Conservation (phyloP, 2,113 vertebrate species). For the Dolichotis patagonum region DNA sequence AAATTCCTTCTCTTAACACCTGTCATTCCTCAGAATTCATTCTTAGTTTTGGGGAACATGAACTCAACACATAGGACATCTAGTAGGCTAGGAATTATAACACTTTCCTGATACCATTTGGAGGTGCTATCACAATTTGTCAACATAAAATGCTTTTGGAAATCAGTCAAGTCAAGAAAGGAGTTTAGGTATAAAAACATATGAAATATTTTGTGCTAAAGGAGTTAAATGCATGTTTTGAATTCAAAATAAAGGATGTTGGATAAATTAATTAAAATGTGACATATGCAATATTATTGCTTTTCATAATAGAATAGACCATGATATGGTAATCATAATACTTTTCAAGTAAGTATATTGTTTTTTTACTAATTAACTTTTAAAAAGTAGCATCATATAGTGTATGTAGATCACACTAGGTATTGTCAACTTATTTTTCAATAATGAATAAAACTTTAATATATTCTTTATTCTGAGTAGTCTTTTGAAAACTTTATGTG, state of each 20-base stretch:
- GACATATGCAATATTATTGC: not conserved
- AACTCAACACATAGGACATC: not conserved
- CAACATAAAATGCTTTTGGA: not conserved
- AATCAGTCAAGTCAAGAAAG: not conserved
- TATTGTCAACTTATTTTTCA: not conserved
- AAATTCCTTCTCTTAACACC: too few relatives aligned
- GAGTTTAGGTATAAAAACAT: not conserved
- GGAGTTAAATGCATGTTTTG: not conserved
- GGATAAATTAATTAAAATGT: not conserved
- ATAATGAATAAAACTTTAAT: not conserved
- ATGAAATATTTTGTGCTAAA: slow-evolving; percentile 8
- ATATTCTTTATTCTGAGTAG: not conserved
- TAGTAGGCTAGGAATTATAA: not conserved
- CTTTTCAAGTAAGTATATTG: not conserved
- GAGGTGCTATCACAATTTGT: not conserved
- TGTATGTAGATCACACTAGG: not conserved
- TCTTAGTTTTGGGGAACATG: not conserved
- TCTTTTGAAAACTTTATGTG: not conserved
- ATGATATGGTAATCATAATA: not conserved
- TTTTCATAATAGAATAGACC: not conserved
- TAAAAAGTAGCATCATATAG: not conserved
- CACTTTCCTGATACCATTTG: not conserved
- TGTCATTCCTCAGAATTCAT: too few relatives aligned
- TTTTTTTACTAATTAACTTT: slow-evolving; percentile 26
- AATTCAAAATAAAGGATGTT: not conserved